Base-by-base conservation (phyloP, 2,113 vertebrate genomes). In the Sterna hirundo region DNA sequence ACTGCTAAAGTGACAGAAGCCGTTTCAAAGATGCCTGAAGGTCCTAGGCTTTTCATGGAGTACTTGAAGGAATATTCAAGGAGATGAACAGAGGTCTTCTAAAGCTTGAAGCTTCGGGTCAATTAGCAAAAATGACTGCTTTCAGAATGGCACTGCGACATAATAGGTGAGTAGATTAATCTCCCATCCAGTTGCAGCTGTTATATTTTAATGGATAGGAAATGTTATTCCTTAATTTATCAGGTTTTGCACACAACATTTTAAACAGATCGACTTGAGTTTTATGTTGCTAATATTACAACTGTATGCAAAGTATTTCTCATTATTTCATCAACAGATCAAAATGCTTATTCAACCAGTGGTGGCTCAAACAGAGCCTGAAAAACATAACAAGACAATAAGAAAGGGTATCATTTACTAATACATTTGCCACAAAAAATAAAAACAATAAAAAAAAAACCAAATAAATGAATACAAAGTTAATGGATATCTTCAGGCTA, bases 11-110 rank as follows among this genome's bases (percentile, higher is more conserved):
- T 54, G n/a, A 54, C 4, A 3, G 26, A 7, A 60, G 9, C 16
- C 0, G 0, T 40, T 90, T 86, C 52, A 89, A 42, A 1, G 0
- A 27, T 1, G 3, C 18, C 38, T 83, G 42, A 80, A 36, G n/a
- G 9, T 77, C 64, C 49, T 12, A 65, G 25, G 38, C 18, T 83
- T 89, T 71, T 36, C 52, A 34, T 49, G 20, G 36, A 34, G 5
- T 44, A 23, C 13, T 68, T 72, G 42, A 80, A 10, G 36, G 18
- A 89, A 80, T 22, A 62, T 49, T 55, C 42, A 55, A 72, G 34
- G 27, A 72, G 19, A 74, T 46, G 30, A 86, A 9, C 34, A 72
- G 54, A 83, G 15, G 12, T 49, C 18, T 76, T 76, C 13, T 30
- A 60, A 68, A 85, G 29, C 42, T 44, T 47, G 47, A 47, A 68